phyloP scores from a whole-genome alignment of 2,888 invertebrate species.

The Stomorhina lunata region DNA sequence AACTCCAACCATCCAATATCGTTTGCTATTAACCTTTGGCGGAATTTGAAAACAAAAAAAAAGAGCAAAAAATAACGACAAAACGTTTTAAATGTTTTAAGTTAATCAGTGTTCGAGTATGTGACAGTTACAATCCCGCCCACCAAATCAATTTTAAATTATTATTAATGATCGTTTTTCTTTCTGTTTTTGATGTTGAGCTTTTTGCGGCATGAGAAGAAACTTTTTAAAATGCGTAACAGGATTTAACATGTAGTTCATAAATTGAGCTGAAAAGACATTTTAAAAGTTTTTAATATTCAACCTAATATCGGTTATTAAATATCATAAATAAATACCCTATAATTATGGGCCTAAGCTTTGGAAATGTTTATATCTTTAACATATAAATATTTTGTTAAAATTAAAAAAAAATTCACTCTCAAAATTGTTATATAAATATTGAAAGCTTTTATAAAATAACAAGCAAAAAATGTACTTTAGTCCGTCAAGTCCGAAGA shows the following conservation, averaged over 20 bases:
- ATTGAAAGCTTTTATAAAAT: too few species aligned
- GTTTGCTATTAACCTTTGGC: conserved; percentile 60
- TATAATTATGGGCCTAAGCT: too few species aligned
- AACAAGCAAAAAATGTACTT: too few species aligned
- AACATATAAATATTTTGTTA: too few species aligned
- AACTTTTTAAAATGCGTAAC: conserved; percentile 18
- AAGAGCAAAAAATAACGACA: too few species aligned
- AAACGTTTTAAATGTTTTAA: conserved; percentile 15
- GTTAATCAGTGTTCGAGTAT: conserved; percentile 51
- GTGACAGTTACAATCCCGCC: conserved; percentile 58
- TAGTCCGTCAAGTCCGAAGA: too few species aligned
- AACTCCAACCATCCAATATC: neutral
- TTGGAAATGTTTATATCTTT: too few species aligned
- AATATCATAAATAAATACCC: too few species aligned
- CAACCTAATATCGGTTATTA: neutral
- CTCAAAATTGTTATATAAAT: too few species aligned
- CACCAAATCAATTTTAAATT: conserved; percentile 52
- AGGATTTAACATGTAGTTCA: conserved; percentile 15
- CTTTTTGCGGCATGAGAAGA: neutral
- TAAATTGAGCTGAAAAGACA: neutral
- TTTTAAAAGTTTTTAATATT: neutral
- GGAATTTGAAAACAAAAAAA: conserved; percentile 11
- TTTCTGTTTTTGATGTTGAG: too few species aligned
- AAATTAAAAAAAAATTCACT: too few species aligned
- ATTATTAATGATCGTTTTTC: conserved; percentile 49